Evolutionary conservation across 2,113 vertebrate species (phyloP).

Genomic region (Thunnus thynnus): DNA sequence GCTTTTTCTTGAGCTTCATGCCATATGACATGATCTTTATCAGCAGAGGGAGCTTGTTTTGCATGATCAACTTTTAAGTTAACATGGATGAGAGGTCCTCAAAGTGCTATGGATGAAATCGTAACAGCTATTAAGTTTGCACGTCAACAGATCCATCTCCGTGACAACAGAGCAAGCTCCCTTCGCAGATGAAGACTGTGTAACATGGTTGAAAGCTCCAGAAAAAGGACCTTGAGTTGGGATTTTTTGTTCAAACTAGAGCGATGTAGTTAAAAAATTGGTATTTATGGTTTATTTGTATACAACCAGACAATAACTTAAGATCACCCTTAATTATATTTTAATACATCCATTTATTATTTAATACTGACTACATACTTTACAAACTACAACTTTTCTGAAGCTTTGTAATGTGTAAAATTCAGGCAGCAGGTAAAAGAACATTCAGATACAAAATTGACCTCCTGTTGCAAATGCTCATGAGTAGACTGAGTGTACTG

Average conservation of each 20-base stretch:
- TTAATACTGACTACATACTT: background rate
- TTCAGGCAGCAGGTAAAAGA: slow-evolving; percentile 9
- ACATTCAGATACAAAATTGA: background rate
- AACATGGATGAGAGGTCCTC: no score
- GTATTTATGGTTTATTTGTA: background rate
- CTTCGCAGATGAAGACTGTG: background rate
- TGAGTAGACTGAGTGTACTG: background rate
- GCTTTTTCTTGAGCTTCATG: background rate
- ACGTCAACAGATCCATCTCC: background rate
- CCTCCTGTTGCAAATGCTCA: background rate
- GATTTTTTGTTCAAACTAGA: background rate
- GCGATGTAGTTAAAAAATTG: background rate
- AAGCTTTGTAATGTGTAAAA: slow-evolving; percentile 1
- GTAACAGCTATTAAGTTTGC: no score
- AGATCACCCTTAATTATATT: background rate
- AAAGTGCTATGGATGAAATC: no score
- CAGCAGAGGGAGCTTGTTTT: background rate
- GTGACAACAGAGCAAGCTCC: background rate
- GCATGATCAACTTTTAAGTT: no score
- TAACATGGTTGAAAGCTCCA: background rate
- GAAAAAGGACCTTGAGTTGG: no score
- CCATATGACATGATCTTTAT: background rate
- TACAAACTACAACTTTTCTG: background rate
- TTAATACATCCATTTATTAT: background rate
- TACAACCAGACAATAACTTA: background rate